A percentile compares a stretch with the other conserved stretches of the same genome.
Evolutionary conservation across 2,888 invertebrate species (phyloP).

Genomic region (Mongoloraphidia duomilia): DNA sequence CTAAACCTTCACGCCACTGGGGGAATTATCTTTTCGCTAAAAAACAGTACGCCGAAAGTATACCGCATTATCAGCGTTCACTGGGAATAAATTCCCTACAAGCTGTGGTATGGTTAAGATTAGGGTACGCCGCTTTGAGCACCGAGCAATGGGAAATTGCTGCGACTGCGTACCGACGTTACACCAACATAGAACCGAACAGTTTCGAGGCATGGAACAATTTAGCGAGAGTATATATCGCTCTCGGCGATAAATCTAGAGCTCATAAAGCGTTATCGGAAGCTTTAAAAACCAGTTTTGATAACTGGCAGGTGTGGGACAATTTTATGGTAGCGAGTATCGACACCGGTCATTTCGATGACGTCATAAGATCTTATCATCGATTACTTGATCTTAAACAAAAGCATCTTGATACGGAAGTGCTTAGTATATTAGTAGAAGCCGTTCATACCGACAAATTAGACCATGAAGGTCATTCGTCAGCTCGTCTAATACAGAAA

Average conservation of each 20-base stretch:
- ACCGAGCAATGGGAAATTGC: slow-evolving; percentile 69
- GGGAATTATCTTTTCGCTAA: slow-evolving; percentile 62
- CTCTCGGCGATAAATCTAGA: slow-evolving; percentile 68
- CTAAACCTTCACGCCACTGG: slow-evolving; percentile 79
- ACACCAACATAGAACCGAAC: slow-evolving; percentile 73
- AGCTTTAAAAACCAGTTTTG: slow-evolving; percentile 81
- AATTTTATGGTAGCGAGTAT: slow-evolving; percentile 80
- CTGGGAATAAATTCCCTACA: slow-evolving; percentile 79
- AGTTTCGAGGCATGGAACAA: slow-evolving; percentile 98
- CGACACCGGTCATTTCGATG: slow-evolving; percentile 73
- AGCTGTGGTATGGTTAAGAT: slow-evolving; percentile 68
- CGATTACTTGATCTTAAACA: slow-evolving; percentile 72
- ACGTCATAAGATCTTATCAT: slow-evolving; percentile 73
- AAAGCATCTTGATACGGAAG: slow-evolving; percentile 62
- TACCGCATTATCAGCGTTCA: slow-evolving; percentile 69
- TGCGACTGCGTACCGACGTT: slow-evolving; percentile 71
- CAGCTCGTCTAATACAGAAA: slow-evolving; percentile 36
- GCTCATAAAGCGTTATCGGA: slow-evolving; percentile 79
- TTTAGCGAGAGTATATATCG: slow-evolving; percentile 83
- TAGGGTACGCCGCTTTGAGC: slow-evolving; percentile 73
- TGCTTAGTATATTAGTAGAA: slow-evolving; percentile 55
- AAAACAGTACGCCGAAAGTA: slow-evolving; percentile 62
- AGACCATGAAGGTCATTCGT: slow-evolving; percentile 44
- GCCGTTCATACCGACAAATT: slow-evolving; percentile 48
- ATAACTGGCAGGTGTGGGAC: slow-evolving; percentile 93